Conservation (phyloP, 2,888 invertebrate genomes). For the Chalcosyrphus nemorum region DNA sequence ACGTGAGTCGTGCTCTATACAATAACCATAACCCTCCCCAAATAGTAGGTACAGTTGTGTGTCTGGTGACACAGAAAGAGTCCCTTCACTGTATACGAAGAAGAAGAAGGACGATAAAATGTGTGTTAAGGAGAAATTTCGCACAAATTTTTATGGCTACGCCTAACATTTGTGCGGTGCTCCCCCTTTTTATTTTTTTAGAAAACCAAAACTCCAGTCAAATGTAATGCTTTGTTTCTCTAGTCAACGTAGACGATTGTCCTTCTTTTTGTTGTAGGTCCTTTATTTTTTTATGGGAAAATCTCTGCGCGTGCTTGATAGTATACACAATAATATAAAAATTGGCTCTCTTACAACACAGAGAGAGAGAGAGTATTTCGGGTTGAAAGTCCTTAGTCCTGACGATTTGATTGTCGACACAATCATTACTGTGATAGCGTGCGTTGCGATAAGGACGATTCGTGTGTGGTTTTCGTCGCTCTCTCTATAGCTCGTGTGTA, state of each 20-base stretch:
- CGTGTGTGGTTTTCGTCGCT: no score
- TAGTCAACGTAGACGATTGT: not conserved
- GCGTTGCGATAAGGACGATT: constrained; percentile 58
- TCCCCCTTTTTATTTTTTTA: not conserved
- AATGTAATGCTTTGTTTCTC: constrained; percentile 15
- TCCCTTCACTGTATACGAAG: not conserved
- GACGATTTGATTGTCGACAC: constrained; percentile 36
- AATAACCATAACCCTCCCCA: constrained; percentile 3
- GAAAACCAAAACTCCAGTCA: not conserved
- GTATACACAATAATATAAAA: constrained; percentile 31
- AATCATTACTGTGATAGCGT: constrained; percentile 70
- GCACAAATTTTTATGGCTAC: constrained; percentile 58
- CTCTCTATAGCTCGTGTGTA: not conserved
- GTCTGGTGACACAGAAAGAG: constrained; percentile 55
- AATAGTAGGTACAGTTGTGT: constrained; percentile 1
- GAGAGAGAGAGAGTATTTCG: not conserved
- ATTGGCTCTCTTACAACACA: not conserved
- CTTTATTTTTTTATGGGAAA: constrained; percentile 42
- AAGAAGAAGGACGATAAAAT: constrained; percentile 36
- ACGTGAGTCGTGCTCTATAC: constrained; percentile 55
- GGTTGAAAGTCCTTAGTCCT: constrained; percentile 49
- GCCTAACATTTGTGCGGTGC: not conserved
- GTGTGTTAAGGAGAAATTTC: constrained; percentile 44
- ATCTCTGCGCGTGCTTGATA: constrained; percentile 57
- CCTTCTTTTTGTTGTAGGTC: constrained; percentile 20